These are phyloP conservation scores for Hirtodrosophila alboralis DNA, from an alignment of 2,888 invertebrate genomes.

Conservation along the genomic window DNA sequence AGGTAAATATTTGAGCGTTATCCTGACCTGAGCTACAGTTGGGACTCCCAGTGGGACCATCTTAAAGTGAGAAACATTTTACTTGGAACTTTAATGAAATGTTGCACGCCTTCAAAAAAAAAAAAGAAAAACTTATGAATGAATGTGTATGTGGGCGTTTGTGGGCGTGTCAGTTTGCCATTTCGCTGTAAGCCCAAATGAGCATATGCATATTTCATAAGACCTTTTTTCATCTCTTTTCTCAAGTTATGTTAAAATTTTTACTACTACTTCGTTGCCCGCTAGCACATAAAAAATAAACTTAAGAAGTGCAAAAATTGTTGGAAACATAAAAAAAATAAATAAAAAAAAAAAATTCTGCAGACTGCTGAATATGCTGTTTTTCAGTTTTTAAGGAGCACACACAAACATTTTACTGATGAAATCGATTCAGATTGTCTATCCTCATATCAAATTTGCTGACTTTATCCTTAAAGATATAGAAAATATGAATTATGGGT, in stretches of 20 bases:
- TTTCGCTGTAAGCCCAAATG: constrained; percentile 56
- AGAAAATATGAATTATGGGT: too few relatives aligned
- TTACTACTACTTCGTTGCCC: constrained; percentile 58
- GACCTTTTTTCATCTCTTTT: constrained; percentile 46
- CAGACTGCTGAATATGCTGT: too few relatives aligned
- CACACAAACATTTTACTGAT: too few relatives aligned
- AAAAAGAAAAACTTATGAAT: constrained; percentile 43
- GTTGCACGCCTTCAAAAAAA: constrained; percentile 16
- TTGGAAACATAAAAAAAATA: constrained; percentile 25
- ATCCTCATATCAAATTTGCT: too few relatives aligned
- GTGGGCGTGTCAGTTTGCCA: constrained; percentile 28
- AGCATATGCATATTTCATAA: constrained; percentile 78
- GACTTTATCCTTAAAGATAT: too few relatives aligned
- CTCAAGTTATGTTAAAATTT: constrained; percentile 66
- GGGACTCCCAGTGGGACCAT: constrained; percentile 48
- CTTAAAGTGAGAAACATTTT: constrained; percentile 47
- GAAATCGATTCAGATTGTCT: too few relatives aligned
- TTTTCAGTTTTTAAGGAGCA: too few relatives aligned
- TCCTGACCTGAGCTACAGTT: neutral
- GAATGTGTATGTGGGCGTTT: neutral
- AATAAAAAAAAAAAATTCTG: constrained; percentile 7
- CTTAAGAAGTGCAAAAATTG: constrained; percentile 54
- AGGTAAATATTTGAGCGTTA: constrained; percentile 23
- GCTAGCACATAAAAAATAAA: constrained; percentile 40
- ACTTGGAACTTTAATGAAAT: constrained; percentile 66